Percentiles rank a stretch among this genome's conserved stretches.
Evolutionary conservation across 2,888 invertebrate species (phyloP).

Genomic region (Temnothorax ravouxi): DNA sequence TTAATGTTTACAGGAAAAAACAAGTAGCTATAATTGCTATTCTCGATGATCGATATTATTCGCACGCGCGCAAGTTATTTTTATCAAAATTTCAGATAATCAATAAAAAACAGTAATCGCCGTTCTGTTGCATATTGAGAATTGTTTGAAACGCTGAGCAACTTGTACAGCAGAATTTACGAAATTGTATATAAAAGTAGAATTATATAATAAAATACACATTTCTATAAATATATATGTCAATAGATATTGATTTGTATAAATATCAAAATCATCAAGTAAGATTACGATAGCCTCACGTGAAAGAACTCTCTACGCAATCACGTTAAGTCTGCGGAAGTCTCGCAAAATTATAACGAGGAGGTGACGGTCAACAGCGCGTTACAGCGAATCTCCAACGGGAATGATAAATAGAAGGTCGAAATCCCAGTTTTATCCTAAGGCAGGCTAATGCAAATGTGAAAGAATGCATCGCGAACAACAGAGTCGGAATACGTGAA

Average conservation of each 20-base stretch:
- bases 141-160: no score
- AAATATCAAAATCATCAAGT: neutral
- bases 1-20: constrained; percentile 10
- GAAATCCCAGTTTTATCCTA: constrained; percentile 39
- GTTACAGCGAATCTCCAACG: constrained; percentile 35
- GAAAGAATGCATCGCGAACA: constrained; percentile 34
- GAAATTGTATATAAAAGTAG: neutral
- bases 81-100: constrained; percentile 36
- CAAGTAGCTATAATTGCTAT: constrained; percentile 13
- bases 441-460: constrained; percentile 46
- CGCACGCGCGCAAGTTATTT: neutral
- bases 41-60: constrained; percentile 9
- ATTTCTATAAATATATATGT: neutral
- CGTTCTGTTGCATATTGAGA: no score
- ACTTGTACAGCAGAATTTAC: no score
- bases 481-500: constrained; percentile 26
- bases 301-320: neutral
- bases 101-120: neutral
- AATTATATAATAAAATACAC: neutral
- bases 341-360: constrained; percentile 29
- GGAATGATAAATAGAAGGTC: constrained; percentile 45
- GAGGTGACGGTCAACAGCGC: constrained; percentile 28
- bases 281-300: neutral
- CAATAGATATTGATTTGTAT: neutral
- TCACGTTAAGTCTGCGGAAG: neutral